These are phyloP conservation scores for Drosophila monieri DNA, from an alignment of 2,888 invertebrate genomes.

Conservation along the genomic window DNA sequence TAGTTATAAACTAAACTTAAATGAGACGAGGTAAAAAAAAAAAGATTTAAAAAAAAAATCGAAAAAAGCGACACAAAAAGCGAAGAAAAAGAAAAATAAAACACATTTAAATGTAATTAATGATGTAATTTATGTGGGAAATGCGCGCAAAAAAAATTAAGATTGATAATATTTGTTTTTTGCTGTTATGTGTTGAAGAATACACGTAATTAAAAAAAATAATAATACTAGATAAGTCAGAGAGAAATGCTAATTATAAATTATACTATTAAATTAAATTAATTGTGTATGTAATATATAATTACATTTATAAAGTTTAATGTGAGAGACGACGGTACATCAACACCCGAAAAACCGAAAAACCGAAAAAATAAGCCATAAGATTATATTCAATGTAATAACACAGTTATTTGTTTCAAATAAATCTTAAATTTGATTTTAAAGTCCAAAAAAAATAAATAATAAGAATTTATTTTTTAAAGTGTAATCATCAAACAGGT, in stretches of 20 bases:
- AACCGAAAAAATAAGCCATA: constrained; percentile 41
- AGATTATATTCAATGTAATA: constrained; percentile 81
- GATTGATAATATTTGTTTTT: constrained; percentile 29
- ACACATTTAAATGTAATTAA: constrained; percentile 49
- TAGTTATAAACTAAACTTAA: constrained; percentile 67
- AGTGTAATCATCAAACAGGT: constrained; percentile 1
- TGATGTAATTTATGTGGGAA: constrained; percentile 47
- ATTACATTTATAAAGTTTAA: constrained; percentile 75
- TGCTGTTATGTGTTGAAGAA: constrained; percentile 45
- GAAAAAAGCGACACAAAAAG: constrained; percentile 35
- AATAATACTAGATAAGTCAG: constrained; percentile 42
- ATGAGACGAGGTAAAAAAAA: constrained; percentile 39
- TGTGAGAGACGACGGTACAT: constrained; percentile 56
- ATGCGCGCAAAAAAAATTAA: constrained; percentile 38
- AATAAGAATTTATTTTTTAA: not conserved
- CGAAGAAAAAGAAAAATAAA: constrained; percentile 34
- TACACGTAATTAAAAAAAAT: constrained; percentile 32
- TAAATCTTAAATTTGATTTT: constrained; percentile 83
- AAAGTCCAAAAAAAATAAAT: constrained; percentile 53
- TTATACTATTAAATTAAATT: constrained; percentile 71
- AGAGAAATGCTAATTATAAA: constrained; percentile 52
- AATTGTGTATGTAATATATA: constrained; percentile 79
- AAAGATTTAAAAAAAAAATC: constrained; percentile 30
- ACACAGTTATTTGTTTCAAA: constrained; percentile 84
- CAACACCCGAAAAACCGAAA: constrained; percentile 56